phyloP scores from a whole-genome alignment of 2,888 invertebrate genomes.

The Harpalus rufipes region DNA sequence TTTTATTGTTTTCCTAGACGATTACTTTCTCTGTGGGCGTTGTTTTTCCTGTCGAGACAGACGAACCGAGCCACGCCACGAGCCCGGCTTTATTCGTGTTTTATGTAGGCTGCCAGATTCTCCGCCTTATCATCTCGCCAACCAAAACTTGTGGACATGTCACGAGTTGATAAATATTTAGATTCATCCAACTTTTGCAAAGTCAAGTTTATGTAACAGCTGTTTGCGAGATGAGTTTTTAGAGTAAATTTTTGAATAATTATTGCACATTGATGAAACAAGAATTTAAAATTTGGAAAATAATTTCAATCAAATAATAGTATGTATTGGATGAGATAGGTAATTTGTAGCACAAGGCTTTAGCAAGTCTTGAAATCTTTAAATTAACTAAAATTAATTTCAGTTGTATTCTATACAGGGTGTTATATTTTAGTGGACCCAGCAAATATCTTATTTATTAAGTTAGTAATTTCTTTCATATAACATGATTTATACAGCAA shows the following conservation, averaged over 20 bases:
- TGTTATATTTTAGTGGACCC: no score
- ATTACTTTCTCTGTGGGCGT: conserved; percentile 58
- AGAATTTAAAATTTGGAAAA: no score
- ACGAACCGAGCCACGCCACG: conserved; percentile 9
- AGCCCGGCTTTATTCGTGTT: conserved; percentile 33
- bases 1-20: conserved; percentile 62
- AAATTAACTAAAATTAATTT: no score
- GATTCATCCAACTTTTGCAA: conserved; percentile 44
- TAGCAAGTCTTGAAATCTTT: no score
- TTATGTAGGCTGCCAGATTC: conserved; percentile 50
- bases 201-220: conserved; percentile 42
- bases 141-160: conserved; percentile 35
- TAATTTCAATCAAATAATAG: no score
- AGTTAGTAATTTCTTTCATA: no score
- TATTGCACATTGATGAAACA: neutral
- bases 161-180: conserved; percentile 45
- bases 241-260: neutral
- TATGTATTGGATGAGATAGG: no score
- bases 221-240: neutral
- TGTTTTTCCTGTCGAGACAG: conserved; percentile 34
- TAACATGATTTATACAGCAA: no score
- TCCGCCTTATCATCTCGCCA: conserved; percentile 22
- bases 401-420: no score
- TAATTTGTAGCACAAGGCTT: no score
- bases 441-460: no score